Conservation (phyloP, 2,113 vertebrate genomes). For the Oophaga pumilio region DNA sequence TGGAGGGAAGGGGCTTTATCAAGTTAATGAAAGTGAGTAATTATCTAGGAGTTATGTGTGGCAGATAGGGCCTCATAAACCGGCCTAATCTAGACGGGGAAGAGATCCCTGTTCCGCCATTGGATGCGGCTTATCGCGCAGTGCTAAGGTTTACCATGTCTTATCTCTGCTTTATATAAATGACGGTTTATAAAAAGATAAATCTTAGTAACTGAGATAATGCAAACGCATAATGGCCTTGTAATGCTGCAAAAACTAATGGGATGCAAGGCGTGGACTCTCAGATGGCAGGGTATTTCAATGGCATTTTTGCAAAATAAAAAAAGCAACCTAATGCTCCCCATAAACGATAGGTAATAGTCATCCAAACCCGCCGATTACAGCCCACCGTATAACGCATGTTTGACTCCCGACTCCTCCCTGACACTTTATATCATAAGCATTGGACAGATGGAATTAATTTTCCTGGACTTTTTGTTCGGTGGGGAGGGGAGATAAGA, state of each 20-base stretch:
- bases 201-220: constrained; percentile 16
- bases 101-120: background rate
- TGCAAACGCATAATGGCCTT: background rate
- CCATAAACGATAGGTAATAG: too few relatives aligned
- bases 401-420: too few relatives aligned
- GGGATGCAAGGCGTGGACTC: background rate
- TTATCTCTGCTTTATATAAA: constrained; percentile 16
- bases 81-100: background rate
- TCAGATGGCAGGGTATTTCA: too few relatives aligned
- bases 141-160: background rate
- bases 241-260: background rate
- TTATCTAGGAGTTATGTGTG: background rate
- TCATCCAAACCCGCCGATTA: too few relatives aligned
- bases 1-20: background rate
- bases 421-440: too few relatives aligned
- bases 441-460: too few relatives aligned
- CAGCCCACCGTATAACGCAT: too few relatives aligned
- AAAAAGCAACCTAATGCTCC: too few relatives aligned
- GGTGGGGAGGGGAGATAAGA: too few relatives aligned
- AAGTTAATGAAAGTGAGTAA: background rate
- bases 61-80: background rate
- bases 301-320: too few relatives aligned
- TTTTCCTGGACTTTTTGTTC: too few relatives aligned
- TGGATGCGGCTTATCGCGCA: background rate
- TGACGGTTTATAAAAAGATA: constrained; percentile 3